A percentile compares a stretch with the other conserved stretches of the same genome.
phyloP scores from a whole-genome alignment of 2,113 vertebrate genomes.

The Bos javanicus region DNA sequence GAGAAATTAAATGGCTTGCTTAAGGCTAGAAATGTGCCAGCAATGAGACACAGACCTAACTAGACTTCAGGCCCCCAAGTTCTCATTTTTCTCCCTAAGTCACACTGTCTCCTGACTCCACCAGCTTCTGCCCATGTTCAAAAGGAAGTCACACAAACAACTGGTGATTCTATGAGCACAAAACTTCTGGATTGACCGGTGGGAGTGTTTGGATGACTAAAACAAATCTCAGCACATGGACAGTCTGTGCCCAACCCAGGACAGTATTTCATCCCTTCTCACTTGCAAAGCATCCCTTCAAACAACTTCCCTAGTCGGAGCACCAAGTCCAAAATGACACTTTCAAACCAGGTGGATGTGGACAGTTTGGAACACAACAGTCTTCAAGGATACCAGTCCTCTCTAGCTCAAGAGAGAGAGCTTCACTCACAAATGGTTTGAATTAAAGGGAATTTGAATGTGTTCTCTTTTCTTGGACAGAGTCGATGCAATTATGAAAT shows the following conservation, averaged over 20 bases:
- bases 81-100: not conserved
- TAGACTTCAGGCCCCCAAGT: not conserved
- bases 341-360: not conserved
- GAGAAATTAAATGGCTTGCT: not conserved
- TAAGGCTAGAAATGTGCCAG: not conserved
- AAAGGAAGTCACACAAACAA: not conserved
- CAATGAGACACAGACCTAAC: not conserved
- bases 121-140: not conserved
- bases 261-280: not conserved
- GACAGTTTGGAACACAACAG: not conserved
- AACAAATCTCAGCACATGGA: not conserved
- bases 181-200: not conserved
- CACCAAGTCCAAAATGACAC: not conserved
- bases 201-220: not conserved
- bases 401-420: constrained; percentile 30
- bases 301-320: not conserved
- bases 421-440: constrained; percentile 63
- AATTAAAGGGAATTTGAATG: constrained; percentile 71
- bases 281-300: not conserved
- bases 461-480: constrained; percentile 66
- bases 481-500: constrained; percentile 72
- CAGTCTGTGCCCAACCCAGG: not conserved
- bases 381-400: not conserved
- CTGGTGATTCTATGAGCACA: not conserved
- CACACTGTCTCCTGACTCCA: not conserved